Percentiles rank a stretch among this genome's conserved stretches.
phyloP scores from a whole-genome alignment of 2,797 vertebrate genomes.

The Merluccius polli region DNA sequence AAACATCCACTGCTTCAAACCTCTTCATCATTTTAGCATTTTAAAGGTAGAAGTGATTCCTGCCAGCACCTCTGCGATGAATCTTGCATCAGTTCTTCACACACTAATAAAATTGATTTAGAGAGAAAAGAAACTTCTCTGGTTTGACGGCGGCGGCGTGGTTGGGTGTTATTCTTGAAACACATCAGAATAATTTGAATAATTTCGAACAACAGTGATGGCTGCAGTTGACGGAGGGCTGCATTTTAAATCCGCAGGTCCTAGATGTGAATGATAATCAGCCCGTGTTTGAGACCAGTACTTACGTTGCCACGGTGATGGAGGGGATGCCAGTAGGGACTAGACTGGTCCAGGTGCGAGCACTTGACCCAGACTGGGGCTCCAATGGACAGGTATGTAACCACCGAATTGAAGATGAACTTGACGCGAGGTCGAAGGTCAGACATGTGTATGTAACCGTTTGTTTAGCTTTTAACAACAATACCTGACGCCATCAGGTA shows the following conservation, averaged over 20 bases:
- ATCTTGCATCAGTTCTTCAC: neutral
- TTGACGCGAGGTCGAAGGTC: no score
- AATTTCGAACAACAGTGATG: neutral
- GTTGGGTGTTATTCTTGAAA: no score
- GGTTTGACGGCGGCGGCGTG: no score
- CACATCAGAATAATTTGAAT: neutral
- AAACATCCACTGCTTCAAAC: neutral
- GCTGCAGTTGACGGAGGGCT: neutral
- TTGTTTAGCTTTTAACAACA: no score
- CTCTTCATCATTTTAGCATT: neutral
- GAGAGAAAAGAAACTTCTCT: neutral
- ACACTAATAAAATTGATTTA: neutral
- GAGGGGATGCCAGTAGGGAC: slow-evolving; percentile 90
- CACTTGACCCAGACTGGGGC: slow-evolving; percentile 88
- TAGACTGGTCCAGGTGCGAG: slow-evolving; percentile 87
- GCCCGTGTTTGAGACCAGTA: slow-evolving; percentile 85
- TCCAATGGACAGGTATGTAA: slow-evolving; percentile 84
- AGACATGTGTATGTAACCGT: no score
- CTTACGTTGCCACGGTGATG: slow-evolving; percentile 87
- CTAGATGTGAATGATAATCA: slow-evolving; percentile 93
- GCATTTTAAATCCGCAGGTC: slow-evolving; percentile 41
- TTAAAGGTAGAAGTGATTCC: neutral
- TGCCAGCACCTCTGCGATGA: neutral
- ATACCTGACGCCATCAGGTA: no score
- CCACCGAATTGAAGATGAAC: no score